Percentiles rank a stretch among this genome's conserved stretches.
Evolutionary conservation across 2,113 vertebrate genomes (phyloP).

Genomic region (Hucho hucho): DNA sequence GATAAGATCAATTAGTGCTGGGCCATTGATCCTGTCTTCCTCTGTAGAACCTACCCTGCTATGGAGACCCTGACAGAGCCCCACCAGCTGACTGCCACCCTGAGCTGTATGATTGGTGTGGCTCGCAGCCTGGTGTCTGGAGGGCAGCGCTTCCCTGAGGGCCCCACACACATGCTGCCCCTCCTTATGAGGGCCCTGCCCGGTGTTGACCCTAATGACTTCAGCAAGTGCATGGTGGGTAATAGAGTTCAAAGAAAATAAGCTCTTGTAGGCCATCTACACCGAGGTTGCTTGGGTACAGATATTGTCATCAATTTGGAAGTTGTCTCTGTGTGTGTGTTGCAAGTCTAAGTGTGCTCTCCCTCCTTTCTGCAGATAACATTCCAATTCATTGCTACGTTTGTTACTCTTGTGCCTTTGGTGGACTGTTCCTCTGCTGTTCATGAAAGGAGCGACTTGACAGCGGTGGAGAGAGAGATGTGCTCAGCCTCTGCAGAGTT

Average conservation of each 20-base stretch:
- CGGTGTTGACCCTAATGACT: constrained; percentile 98
- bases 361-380: constrained; percentile 83
- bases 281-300: background rate
- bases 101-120: constrained; percentile 97
- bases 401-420: constrained; percentile 99
- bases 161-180: constrained; percentile 95
- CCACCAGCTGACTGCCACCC: constrained; percentile 95
- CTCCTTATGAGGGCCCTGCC: constrained; percentile 96
- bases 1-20: too few species aligned
- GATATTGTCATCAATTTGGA: background rate
- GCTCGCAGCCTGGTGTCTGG: constrained; percentile 93
- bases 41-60: constrained; percentile 91
- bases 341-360: constrained; percentile 11
- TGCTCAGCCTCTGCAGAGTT: constrained; percentile 97
- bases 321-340: background rate
- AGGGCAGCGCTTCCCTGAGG: constrained; percentile 89
- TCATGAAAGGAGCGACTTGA: constrained; percentile 90
- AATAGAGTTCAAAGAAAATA: background rate
- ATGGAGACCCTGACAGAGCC: constrained; percentile 97
- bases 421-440: constrained; percentile 95
- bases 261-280: background rate
- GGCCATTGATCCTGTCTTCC: background rate
- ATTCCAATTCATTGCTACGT: constrained; percentile 99
- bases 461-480: constrained; percentile 94
- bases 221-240: constrained; percentile 98